These are phyloP conservation scores for Heliconius cydno DNA, from an alignment of 2,888 invertebrate genomes.

Conservation along the genomic window DNA sequence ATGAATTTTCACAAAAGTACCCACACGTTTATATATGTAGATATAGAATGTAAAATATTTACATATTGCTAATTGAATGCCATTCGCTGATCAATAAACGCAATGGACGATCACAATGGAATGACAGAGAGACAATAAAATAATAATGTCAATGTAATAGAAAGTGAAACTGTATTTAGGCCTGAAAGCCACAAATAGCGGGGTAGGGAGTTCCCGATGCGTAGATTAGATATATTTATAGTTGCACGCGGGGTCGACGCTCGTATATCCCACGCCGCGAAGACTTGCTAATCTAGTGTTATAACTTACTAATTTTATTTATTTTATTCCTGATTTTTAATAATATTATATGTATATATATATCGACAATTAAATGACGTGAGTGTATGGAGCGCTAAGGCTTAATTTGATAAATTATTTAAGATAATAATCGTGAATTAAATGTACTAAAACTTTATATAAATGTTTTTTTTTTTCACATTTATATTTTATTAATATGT, in stretches of 20 bases:
- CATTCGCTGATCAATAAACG: not conserved
- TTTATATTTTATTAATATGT: not conserved
- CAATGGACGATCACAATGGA: slow-evolving; percentile 20
- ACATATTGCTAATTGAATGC: slow-evolving; percentile 12
- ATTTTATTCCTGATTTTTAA: not conserved
- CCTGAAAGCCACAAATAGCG: slow-evolving; percentile 50
- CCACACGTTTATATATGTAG: not conserved
- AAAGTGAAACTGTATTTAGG: slow-evolving; percentile 42
- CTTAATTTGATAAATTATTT: not conserved
- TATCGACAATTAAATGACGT: not conserved
- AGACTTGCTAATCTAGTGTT: slow-evolving; percentile 44
- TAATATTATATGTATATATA: not conserved
- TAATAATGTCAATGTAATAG: slow-evolving; percentile 36
- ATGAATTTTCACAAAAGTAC: not conserved
- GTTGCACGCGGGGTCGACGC: slow-evolving; percentile 78
- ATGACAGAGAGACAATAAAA: slow-evolving; percentile 8
- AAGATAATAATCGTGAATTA: not conserved
- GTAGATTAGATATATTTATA: slow-evolving; percentile 79
- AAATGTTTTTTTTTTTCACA: too few species aligned
- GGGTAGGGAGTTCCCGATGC: slow-evolving; percentile 57
- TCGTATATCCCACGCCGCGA: slow-evolving; percentile 75
- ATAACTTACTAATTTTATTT: not conserved
- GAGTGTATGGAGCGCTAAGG: not conserved
- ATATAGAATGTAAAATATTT: slow-evolving; percentile 10
- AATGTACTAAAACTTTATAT: not conserved